Evolutionary conservation across 2,888 invertebrate genomes (phyloP), one percentile per base, ranked within the genome.

Genomic region (Schrankia costaestrigalis): DNA sequence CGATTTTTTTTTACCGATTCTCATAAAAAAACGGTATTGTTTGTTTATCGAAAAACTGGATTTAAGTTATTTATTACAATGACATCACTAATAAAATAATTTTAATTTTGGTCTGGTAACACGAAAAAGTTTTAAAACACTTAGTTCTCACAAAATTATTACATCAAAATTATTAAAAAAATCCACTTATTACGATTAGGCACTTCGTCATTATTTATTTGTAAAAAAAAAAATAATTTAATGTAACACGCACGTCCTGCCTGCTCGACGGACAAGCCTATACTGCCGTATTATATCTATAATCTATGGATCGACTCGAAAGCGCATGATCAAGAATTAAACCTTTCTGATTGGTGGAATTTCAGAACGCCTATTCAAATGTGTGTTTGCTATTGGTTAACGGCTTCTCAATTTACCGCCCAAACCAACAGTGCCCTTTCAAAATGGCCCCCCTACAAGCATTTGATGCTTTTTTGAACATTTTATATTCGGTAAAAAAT

Each of bases 391-490:
- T 46, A 81, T 85, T 83, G 83, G 87, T 43, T 43, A 54, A 36
- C 44, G 54, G 67, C 61, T 71, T 68, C 63, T 57, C 56, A 62
- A 72, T 79, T 78, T 79, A 75, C 82, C 85, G 82, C 86, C 86
- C 78, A 71, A 69, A 71, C 63, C 64, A 71, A 65, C 71, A 58
- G 56, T 71, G 67, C 81, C 83, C 83, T 80, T 65, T 75, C 84
- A 86, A 86, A 79, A 86, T 86, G 86, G 87, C 87, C 71, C 71
- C 81, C 86, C 82, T 77, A 79, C 71, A 82, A 80, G 79, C 78
- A 82, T 82, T 82, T 80, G 82, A 83, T 83, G 78, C 76, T 82
- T 85, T 86, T 87, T 86, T 81, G 78, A 83, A 74, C 83, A 80
- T 84, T 84, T 86, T 81, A n/a, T n/a, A 66, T 81, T 77, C 66